Base-by-base conservation (phyloP, 2,888 invertebrate genomes). In the Agriotes lineatus region DNA sequence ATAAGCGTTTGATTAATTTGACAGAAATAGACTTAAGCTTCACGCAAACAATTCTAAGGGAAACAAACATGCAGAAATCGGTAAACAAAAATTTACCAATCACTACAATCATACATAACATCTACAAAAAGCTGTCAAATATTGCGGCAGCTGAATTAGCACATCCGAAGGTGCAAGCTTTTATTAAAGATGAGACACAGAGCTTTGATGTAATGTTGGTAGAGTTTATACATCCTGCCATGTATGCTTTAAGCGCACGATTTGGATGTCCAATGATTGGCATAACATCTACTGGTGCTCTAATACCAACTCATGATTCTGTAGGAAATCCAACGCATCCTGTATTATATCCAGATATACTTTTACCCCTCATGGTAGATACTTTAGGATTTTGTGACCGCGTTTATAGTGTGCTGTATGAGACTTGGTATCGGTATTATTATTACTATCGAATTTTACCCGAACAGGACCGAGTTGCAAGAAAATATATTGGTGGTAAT, bases 401-500 rank as follows among this genome's bases (percentile, higher is more conserved):
- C 6, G 1, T 80, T 1, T 75, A 75, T 59, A 80, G 77, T 62
- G 74, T 75, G 2, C 59, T 76, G 2, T 81, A 79, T 66, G 74
- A 75, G 30, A n/a, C 81, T 12, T 78, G 77, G 74, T 37, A 70
- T 2, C 70, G 78, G 52, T 71, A 71, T 19, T 76, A 75, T 59
- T 72, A 77, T 14, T 45, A 74, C 10, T 79, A 76, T 42, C 62
- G 72, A 0, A 74, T 79, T 1, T 69, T 78, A 58, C 78, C 78
- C 0, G 70, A 70, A 67, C 72, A 77, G 59, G 79, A 82, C 62
- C 56, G 72, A 58, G 64, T 60, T 57, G 35, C 57, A 10, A 52
- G 42, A 45, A 77, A 75, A 61, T 80, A 81, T 74, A 77, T 84
- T 73, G 81, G 84, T 1, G 65, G 77, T n/a, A 74, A 80, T 68